phyloP scores from a whole-genome alignment of 1,140 invertebrate species.

The Agrypnia vestita region DNA sequence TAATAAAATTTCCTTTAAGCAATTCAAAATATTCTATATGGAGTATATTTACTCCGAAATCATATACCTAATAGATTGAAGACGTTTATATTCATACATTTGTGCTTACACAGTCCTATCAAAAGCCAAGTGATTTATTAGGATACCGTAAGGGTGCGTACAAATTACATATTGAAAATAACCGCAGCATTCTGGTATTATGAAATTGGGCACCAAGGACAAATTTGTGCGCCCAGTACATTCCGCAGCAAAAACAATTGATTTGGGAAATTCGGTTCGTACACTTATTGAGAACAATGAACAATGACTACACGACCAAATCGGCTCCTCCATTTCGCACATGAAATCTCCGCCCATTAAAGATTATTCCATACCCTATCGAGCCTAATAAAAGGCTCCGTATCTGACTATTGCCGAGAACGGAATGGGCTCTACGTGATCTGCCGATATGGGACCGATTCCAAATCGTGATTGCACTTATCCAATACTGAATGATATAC shows the following conservation, averaged over 20 bases:
- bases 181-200: neutral
- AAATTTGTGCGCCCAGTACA: neutral
- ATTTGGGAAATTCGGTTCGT: conserved; percentile 30
- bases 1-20: too few species aligned
- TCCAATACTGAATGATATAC: conserved; percentile 36
- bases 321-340: conserved; percentile 15
- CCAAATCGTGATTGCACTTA: conserved; percentile 46
- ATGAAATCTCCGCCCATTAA: conserved; percentile 36
- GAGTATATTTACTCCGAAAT: too few species aligned
- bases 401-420: conserved; percentile 10
- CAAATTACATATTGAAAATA: conserved; percentile 1
- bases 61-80: too few species aligned
- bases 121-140: too few species aligned
- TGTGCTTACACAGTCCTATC: too few species aligned
- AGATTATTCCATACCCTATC: conserved; percentile 42
- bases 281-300: conserved; percentile 39
- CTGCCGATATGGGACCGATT: conserved; percentile 36
- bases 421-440: conserved; percentile 41
- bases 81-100: too few species aligned
- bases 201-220: neutral
- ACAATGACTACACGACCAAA: conserved; percentile 20
- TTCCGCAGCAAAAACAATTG: conserved; percentile 33
- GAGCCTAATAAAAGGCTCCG: conserved; percentile 43
- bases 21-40: too few species aligned
- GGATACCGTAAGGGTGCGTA: neutral